Evolutionary conservation across 2,797 vertebrate species (phyloP).

Genomic region (Alauda arvensis): DNA sequence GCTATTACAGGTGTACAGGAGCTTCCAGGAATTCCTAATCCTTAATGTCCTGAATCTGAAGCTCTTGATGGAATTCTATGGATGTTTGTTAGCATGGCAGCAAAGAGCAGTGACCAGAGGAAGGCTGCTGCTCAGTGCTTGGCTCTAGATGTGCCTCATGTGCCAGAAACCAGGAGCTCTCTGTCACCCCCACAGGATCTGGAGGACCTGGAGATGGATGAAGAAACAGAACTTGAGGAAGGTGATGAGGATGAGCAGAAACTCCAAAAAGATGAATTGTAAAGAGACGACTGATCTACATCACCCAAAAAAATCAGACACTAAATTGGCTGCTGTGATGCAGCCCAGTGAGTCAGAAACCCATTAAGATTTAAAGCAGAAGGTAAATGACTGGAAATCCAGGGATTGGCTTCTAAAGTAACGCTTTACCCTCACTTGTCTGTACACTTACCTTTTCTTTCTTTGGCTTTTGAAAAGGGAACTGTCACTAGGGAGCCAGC

Average conservation of each 20-base stretch:
- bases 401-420: conserved; percentile 66
- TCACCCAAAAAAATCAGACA: conserved; percentile 68
- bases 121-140: not conserved
- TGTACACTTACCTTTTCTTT: conserved; percentile 42
- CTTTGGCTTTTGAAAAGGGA: conserved; percentile 54
- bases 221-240: conserved; percentile 84
- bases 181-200: conserved; percentile 72
- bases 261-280: conserved; percentile 87
- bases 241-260: conserved; percentile 78
- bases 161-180: not conserved
- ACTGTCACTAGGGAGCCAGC: conserved; percentile 37
- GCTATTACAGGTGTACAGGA: not conserved
- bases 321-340: conserved; percentile 47
- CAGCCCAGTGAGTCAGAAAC: conserved; percentile 57
- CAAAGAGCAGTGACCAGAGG: not conserved
- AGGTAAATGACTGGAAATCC: conserved; percentile 59
- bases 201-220: conserved; percentile 79
- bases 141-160: not conserved
- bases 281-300: conserved; percentile 59
- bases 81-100: not conserved
- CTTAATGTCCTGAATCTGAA: not conserved
- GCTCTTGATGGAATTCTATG: not conserved
- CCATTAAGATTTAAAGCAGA: conserved; percentile 48
- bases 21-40: not conserved
- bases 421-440: conserved; percentile 46